Evolutionary conservation across 1,140 invertebrate genomes (phyloP).

Genomic region (Bradysia coprophila): DNA sequence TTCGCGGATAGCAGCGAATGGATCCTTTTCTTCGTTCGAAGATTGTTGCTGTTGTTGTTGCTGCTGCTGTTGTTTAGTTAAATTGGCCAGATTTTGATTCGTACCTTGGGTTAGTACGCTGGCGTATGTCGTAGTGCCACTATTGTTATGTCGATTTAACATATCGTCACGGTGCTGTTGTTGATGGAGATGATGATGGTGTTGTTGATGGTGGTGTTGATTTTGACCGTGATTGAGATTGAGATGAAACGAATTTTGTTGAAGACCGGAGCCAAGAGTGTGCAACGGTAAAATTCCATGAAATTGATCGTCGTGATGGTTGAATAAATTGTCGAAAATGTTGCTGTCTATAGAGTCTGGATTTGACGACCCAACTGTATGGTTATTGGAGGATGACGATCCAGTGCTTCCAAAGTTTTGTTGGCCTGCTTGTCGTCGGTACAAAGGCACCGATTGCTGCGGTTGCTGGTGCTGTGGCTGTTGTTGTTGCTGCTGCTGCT

Average conservation of each 20-base stretch:
- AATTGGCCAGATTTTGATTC: slow-evolving; percentile 3
- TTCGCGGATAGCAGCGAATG: slow-evolving; percentile 22
- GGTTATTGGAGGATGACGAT: slow-evolving; percentile 4
- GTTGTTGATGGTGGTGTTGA: slow-evolving; percentile 8
- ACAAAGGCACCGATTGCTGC: slow-evolving; percentile 24
- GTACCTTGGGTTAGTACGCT: slow-evolving; percentile 24
- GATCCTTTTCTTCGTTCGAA: slow-evolving; percentile 15
- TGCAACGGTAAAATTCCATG: not conserved
- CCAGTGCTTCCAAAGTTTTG: slow-evolving; percentile 7
- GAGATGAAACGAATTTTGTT: not conserved
- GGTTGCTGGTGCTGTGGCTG: slow-evolving; percentile 7
- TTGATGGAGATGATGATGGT: slow-evolving; percentile 11
- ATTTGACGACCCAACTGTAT: slow-evolving; percentile 4
- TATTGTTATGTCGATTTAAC: slow-evolving; percentile 6
- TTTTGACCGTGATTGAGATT: not conserved
- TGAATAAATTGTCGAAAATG: not conserved
- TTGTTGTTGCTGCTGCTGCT: slow-evolving; percentile 10
- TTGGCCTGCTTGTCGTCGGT: slow-evolving; percentile 22
- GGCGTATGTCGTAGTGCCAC: slow-evolving; percentile 22
- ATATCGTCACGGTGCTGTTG: slow-evolving; percentile 15
- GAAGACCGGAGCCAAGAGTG: not conserved
- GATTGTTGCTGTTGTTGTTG: slow-evolving; percentile 2
- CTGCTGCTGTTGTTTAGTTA: not conserved
- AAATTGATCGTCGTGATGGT: not conserved
- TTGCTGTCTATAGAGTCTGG: slow-evolving; percentile 4